Base-by-base conservation (phyloP, 2,113 vertebrate genomes). In the Australoheros scitulus region DNA sequence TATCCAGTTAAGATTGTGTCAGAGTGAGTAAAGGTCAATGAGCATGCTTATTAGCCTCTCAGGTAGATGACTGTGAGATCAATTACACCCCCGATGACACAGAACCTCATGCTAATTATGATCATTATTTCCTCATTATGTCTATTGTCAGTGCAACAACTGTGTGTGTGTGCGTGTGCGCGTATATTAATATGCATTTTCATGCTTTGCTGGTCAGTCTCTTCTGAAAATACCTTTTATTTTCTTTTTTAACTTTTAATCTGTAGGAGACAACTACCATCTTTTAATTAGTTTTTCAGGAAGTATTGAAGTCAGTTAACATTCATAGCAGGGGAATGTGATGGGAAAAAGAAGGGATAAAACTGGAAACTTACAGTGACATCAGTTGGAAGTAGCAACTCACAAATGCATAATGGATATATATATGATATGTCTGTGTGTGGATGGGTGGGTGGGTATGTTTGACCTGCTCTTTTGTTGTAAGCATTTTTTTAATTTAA, bases 81-180 rank as follows among this genome's bases (percentile, higher is more conserved):
- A 88, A 90, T 93, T 91, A 85, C 55, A 0, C 72, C 59, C 64
- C 60, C 81, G 91, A 93, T 92, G 83, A 56, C 78, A 81, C 79
- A 85, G 50, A 90, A 79, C 64, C 56, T 81, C 61, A 20, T 26
- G 72, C 76, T 92, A 89, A 91, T 92, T 86, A 89, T 87, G 50
- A 82, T 88, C 52, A 88, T 93, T 84, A 89, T 77, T 83, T 76
- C 61, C 76, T 85, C 77, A 88, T 90, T 92, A 85, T 79, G 79
- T 81, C 64, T 57, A 32, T 85, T 82, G 78, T 63, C 77, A 79
- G 68, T 59, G 43, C 24, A 50, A 17, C 81, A 55, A 26, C 10
- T 15, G 65, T 38, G 14, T 52, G 32, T 32, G 60, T 38, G 57
- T 60, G 36, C 61, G 34, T 64, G 36, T 29, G 29, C 4, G 29